Conservation (phyloP, 1,140 invertebrate genomes). For the Oryzaephilus surinamensis region DNA sequence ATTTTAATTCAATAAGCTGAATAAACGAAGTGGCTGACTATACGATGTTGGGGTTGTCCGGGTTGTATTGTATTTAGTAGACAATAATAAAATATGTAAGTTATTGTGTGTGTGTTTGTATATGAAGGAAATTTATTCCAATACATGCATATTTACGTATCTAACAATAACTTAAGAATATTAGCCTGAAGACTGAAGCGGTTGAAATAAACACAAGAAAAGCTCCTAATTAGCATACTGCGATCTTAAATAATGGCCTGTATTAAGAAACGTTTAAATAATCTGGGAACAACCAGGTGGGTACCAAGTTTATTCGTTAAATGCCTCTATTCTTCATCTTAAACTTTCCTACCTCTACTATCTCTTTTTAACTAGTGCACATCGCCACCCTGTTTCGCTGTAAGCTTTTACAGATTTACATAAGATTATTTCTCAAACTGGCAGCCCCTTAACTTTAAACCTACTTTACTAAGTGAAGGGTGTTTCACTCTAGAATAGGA, state of each 20-base stretch:
- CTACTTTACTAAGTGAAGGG: conserved; percentile 21
- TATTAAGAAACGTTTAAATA: conserved; percentile 38
- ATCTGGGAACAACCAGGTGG: conserved; percentile 36
- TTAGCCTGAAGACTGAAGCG: too few relatives aligned
- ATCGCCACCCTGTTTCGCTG: conserved; percentile 13
- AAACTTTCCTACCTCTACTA: conserved; percentile 10
- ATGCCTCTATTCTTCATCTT: conserved; percentile 31
- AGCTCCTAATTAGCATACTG: conserved; percentile 33
- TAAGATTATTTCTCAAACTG: conserved; percentile 34
- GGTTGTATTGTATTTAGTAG: too few relatives aligned
- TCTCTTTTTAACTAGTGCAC: conserved; percentile 1
- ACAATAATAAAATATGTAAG: too few relatives aligned
- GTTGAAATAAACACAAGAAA: conserved; percentile 20
- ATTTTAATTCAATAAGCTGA: too few relatives aligned
- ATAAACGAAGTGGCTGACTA: too few relatives aligned
- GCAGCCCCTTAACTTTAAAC: conserved; percentile 30
- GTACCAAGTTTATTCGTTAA: conserved; percentile 33
- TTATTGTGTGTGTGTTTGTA: too few relatives aligned
- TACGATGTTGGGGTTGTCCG: too few relatives aligned
- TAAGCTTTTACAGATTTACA: conserved; percentile 32
- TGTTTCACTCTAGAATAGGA: conserved; percentile 13
- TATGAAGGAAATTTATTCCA: too few relatives aligned
- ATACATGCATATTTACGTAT: too few relatives aligned
- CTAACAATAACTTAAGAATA: too few relatives aligned
- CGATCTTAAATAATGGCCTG: conserved; percentile 36